phyloP scores from a whole-genome alignment of 2,888 invertebrate species.

The Lithophane leautieri region DNA sequence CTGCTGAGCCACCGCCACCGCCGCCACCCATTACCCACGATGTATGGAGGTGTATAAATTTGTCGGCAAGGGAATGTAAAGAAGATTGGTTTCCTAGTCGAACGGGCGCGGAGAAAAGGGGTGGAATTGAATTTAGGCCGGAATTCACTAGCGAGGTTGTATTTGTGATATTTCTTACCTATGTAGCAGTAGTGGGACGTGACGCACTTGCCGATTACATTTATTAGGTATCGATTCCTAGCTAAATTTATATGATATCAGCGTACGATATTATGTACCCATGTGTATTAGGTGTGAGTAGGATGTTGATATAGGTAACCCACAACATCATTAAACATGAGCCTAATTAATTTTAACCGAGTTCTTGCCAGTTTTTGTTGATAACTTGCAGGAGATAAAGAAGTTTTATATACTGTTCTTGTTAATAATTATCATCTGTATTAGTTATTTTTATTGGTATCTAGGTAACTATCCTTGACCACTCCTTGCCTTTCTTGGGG shows the following conservation, averaged over 20 bases:
- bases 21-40: slow-evolving; percentile 77
- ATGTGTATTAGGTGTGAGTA: slow-evolving; percentile 39
- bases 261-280: slow-evolving; percentile 52
- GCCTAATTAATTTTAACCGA: slow-evolving; percentile 25
- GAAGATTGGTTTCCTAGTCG: slow-evolving; percentile 88
- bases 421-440: not conserved
- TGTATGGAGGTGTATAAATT: slow-evolving; percentile 89
- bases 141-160: slow-evolving; percentile 83
- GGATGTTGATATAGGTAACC: slow-evolving; percentile 16
- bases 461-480: not conserved
- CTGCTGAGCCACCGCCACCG: slow-evolving; percentile 63
- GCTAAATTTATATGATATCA: slow-evolving; percentile 62
- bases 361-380: slow-evolving; percentile 1
- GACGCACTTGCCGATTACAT: slow-evolving; percentile 82
- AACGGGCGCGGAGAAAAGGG: slow-evolving; percentile 84
- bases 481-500: not conserved
- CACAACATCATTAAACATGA: slow-evolving; percentile 16
- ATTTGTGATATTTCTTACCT: slow-evolving; percentile 86
- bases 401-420: not conserved
- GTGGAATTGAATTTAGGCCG: slow-evolving; percentile 89
- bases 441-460: not conserved
- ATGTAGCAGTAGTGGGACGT: slow-evolving; percentile 79
- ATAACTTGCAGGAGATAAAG: not conserved
- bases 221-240: slow-evolving; percentile 76
- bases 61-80: slow-evolving; percentile 89